Evolutionary conservation across 2,888 invertebrate genomes (phyloP).

Genomic region (Stenodema calcarata): DNA sequence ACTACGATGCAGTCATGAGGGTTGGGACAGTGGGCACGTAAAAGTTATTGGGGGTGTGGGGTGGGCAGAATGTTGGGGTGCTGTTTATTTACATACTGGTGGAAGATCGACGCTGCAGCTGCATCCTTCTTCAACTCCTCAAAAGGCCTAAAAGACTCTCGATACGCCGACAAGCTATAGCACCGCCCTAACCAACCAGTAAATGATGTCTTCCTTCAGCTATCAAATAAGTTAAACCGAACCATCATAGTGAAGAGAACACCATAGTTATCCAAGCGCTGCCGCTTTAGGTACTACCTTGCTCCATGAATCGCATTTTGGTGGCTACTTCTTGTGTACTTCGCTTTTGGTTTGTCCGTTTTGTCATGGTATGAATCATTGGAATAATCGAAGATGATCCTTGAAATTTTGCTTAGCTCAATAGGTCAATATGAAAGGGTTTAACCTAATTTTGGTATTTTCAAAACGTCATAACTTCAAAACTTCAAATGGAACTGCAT

Average conservation of each 20-base stretch:
- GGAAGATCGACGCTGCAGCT: constrained; percentile 20
- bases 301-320: too few relatives aligned
- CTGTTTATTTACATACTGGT: constrained; percentile 14
- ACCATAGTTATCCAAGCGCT: not conserved
- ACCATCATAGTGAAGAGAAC: not conserved
- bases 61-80: not conserved
- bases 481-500: too few relatives aligned
- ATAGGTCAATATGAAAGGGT: too few relatives aligned
- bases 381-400: too few relatives aligned
- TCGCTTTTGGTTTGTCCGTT: too few relatives aligned
- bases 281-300: too few relatives aligned
- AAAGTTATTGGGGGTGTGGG: not conserved
- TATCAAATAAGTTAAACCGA: not conserved
- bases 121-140: constrained; percentile 22
- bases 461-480: too few relatives aligned
- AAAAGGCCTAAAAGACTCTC: not conserved
- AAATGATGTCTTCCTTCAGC: not conserved
- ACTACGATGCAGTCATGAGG: too few relatives aligned
- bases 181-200: not conserved
- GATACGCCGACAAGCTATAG: not conserved
- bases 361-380: too few relatives aligned
- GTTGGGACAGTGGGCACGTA: not conserved
- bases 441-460: too few relatives aligned
- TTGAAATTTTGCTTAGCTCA: too few relatives aligned
- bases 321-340: too few relatives aligned